A percentile compares a stretch with the other conserved stretches of the same genome.
phyloP scores from a whole-genome alignment of 2,888 invertebrate genomes.

The Heliconius erato region DNA sequence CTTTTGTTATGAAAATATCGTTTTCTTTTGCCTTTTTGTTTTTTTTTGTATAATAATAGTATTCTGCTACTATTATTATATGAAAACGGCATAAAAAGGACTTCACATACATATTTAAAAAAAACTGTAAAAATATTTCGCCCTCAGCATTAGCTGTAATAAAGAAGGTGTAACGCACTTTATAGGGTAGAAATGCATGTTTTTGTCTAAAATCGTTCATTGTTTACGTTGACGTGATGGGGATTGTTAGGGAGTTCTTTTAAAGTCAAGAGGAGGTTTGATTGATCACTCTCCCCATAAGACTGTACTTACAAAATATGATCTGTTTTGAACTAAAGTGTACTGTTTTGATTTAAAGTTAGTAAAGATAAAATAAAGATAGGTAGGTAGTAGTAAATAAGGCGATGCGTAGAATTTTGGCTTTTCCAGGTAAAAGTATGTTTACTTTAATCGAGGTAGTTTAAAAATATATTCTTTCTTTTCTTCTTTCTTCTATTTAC shows the following conservation, averaged over 20 bases:
- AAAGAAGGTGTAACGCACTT: neutral
- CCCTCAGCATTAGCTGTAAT: neutral
- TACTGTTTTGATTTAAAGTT: too few species aligned
- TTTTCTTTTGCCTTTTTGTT: too few species aligned
- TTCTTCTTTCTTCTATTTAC: too few species aligned
- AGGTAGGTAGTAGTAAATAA: neutral
- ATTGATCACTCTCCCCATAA: slow-evolving; percentile 9
- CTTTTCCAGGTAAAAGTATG: neutral
- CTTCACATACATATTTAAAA: too few species aligned
- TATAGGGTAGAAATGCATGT: neutral
- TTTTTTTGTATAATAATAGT: too few species aligned
- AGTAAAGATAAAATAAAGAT: too few species aligned
- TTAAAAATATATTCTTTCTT: too few species aligned
- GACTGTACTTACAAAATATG: slow-evolving; percentile 1
- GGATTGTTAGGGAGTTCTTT: slow-evolving; percentile 22
- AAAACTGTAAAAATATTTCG: neutral
- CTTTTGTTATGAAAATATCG: too few species aligned
- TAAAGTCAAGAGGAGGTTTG: slow-evolving; percentile 23
- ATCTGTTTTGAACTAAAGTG: neutral
- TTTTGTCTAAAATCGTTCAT: slow-evolving; percentile 11
- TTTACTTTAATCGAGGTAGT: too few species aligned
- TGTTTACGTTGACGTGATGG: slow-evolving; percentile 2
- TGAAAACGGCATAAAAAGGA: too few species aligned
- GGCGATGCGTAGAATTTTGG: neutral
- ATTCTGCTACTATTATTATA: too few species aligned